Base-by-base conservation (phyloP, 2,888 invertebrate genomes). In the Philhelius pedissequus region DNA sequence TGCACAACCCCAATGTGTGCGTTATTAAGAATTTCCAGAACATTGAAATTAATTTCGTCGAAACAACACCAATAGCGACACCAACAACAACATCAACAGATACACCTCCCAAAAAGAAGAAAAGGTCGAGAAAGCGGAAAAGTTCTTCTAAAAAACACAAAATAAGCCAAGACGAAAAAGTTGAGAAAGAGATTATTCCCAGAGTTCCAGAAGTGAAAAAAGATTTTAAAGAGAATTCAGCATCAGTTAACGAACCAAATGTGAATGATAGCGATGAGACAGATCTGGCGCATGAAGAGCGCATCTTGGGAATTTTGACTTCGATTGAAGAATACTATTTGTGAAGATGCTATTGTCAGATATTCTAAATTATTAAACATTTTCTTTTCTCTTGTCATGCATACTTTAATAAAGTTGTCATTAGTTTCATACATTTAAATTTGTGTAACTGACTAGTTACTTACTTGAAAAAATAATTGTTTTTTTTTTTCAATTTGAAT, bases 1-100 rank as follows among this genome's bases (percentile, higher is more conserved):
- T 80, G 1, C n/a, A 70, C 6, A 70, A 48, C 13, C 69, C 62
- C 15, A 48, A 64, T 20, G 75, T 80, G 9, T 62, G 40, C 18
- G 25, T 80, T 4, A 15, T 52, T 1, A 62, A 74, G 11, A 60
- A 11, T 1, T 68, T n/a, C n/a, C 3, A 35, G 3, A 13, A 38
- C 4, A 5, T 74, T 9, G 68, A 74, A 15, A 74, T 79, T 25
- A 60, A 43, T n/a, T 68, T 27, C 9, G 58, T 68, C 6, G 56
- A 56, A 13, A 8, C 18, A 27, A 11, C 4, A 8, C n/a, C 45
- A 45, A 1, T 13, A 11, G 13, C n/a, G 25, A 7, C 22, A 6
- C 9, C 25, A 5, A 1, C 45, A 15, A 30, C 22, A 30, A 13
- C 6, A 8, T 5, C 25, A 50, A 3, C 8, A 22, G 6, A 1